Percentiles rank a stretch among this genome's conserved stretches.
These are phyloP conservation scores for Caiman crocodilus DNA, from an alignment of 2,797 vertebrate species.

Conservation along the genomic window DNA sequence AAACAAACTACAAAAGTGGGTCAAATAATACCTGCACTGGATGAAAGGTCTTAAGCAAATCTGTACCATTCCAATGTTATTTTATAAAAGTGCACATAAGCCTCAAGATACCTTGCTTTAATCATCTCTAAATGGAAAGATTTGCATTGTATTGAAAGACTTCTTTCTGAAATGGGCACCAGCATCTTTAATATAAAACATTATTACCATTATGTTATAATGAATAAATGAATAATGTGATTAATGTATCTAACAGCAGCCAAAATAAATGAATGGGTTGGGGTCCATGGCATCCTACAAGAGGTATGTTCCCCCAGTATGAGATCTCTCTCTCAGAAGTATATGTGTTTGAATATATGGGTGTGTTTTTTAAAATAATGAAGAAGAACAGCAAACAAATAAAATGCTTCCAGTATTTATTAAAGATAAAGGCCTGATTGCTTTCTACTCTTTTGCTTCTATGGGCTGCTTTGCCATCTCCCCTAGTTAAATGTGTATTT, in stretches of 20 bases:
- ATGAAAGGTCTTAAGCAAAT: not conserved
- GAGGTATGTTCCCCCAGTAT: not conserved
- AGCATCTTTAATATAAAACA: constrained; percentile 22
- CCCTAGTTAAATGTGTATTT: constrained; percentile 21
- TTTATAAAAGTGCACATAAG: not conserved
- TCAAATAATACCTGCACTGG: not conserved
- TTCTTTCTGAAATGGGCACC: not conserved
- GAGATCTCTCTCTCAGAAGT: too few species aligned
- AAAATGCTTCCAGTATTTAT: not conserved
- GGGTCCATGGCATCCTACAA: constrained; percentile 13
- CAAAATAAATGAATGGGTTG: constrained; percentile 31
- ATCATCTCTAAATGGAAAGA: not conserved
- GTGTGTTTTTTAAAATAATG: constrained; percentile 35
- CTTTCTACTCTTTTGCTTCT: constrained; percentile 11
- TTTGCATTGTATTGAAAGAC: not conserved
- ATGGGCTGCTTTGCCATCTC: not conserved
- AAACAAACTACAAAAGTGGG: not conserved
- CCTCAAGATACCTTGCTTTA: not conserved
- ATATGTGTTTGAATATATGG: not conserved
- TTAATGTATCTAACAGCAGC: not conserved
- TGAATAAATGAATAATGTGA: not conserved
- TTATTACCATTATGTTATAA: not conserved
- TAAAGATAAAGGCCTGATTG: not conserved
- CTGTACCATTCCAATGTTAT: not conserved
- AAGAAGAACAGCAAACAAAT: constrained; percentile 20